phyloP scores from a whole-genome alignment of 2,113 vertebrate species.

The Eulacestoma nigropectus region DNA sequence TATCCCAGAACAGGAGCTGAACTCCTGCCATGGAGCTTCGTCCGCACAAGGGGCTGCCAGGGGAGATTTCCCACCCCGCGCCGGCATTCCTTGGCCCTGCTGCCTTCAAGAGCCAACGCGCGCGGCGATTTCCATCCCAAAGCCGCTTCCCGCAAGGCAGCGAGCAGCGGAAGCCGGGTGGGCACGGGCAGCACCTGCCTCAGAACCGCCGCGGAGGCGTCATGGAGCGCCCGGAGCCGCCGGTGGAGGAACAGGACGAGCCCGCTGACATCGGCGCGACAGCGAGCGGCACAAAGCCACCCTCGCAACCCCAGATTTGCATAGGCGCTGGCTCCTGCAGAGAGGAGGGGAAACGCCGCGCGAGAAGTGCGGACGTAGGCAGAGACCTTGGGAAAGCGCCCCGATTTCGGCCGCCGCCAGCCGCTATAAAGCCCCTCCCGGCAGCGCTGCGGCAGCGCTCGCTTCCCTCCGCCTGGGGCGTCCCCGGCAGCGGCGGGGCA shows the following conservation, averaged over 20 bases:
- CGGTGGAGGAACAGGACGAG: fast-evolving
- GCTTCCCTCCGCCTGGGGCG: not conserved
- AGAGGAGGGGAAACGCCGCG: not conserved
- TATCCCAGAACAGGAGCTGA: fast-evolving
- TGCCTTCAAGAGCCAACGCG: fast-evolving
- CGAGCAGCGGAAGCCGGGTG: too few relatives aligned
- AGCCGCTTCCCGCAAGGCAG: fast-evolving
- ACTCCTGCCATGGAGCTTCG: fast-evolving
- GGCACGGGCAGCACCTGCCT: not conserved
- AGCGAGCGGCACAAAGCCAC: not conserved
- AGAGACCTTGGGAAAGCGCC: not conserved
- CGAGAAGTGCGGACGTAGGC: not conserved
- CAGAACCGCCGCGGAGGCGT: fast-evolving
- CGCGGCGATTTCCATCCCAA: fast-evolving
- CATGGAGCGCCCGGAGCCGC: fast-evolving
- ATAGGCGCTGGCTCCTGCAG: not conserved
- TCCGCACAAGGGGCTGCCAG: fast-evolving
- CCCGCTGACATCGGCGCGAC: not conserved
- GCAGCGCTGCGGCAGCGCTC: not conserved
- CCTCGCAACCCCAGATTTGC: not conserved
- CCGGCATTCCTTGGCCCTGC: fast-evolving
- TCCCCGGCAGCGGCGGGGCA: not conserved
- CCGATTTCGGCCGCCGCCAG: fast-evolving
- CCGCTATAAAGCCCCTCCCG: not conserved
- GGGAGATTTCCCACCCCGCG: fast-evolving